phyloP scores from a whole-genome alignment of 2,888 invertebrate species.

The Andrena flavipes region DNA sequence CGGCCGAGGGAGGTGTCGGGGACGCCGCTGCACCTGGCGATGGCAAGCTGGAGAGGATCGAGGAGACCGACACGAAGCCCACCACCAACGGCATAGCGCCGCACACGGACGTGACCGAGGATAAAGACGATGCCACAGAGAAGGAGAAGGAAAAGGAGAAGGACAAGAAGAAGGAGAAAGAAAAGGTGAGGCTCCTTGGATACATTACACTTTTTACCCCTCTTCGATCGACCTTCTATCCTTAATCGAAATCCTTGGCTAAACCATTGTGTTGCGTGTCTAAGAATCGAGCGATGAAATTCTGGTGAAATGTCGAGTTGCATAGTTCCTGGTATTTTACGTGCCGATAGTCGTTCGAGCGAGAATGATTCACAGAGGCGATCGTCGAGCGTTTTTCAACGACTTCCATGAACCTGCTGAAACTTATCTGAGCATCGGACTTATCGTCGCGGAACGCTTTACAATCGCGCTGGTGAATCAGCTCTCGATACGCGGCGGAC shows the following conservation, averaged over 20 bases:
- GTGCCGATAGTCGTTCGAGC: too few species aligned
- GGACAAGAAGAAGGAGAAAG: slow-evolving; percentile 63
- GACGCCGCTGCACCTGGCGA: slow-evolving; percentile 83
- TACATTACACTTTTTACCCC: background rate
- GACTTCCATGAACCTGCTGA: background rate
- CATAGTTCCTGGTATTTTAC: background rate
- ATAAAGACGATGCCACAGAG: slow-evolving; percentile 89
- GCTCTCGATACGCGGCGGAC: background rate
- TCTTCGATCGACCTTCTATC: background rate
- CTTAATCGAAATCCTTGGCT: background rate
- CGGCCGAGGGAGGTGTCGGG: slow-evolving; percentile 85
- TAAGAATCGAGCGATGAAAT: background rate
- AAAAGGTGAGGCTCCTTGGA: slow-evolving; percentile 69
- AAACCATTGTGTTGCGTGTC: background rate
- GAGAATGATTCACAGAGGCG: background rate
- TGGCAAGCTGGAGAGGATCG: slow-evolving; percentile 91
- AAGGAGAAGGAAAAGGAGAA: slow-evolving; percentile 89
- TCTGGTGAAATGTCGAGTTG: background rate
- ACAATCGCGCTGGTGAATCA: slow-evolving; percentile 20
- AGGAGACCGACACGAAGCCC: slow-evolving; percentile 90
- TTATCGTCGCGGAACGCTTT: background rate
- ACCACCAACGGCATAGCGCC: slow-evolving; percentile 90
- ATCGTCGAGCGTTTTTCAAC: background rate
- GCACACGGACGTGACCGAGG: slow-evolving; percentile 88
- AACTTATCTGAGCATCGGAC: background rate